Evolutionary conservation across 1,140 invertebrate species (phyloP), one percentile per base, ranked within the genome.

Genomic region (Epicauta chinensis): DNA sequence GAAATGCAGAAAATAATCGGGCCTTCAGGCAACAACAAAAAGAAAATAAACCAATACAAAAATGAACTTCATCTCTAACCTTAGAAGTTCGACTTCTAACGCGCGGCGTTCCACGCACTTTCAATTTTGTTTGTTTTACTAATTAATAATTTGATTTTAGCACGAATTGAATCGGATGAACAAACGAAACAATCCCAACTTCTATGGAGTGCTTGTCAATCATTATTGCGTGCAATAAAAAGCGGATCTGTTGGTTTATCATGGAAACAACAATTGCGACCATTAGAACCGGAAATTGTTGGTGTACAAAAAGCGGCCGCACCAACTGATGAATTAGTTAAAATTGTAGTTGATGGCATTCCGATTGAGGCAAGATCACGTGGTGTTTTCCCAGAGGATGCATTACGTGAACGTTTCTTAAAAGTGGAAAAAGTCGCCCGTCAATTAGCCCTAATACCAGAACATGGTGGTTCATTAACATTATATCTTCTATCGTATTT

Each of bases 161-260:
- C 23, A 5, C 23, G 23, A 5, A 82, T 88, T 35, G 82, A 84
- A 15, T 79, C 83, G 16, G 93, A 97, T 61, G 84, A 82, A 61
- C 79, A 82, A 51, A 83, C 86, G 0, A 81, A 85, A 48, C 81
- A 89, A 57, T 84, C 91, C 3, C 91, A 95, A 68, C 80, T 89
- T 29, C 77, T 97, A 55, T 98, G 94, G 95, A 81, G 90, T 47
- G 88, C 93, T 7, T 94, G 90, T 66, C 89, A 95, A 64, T 81
- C 89, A 12, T 73, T 97, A 23, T 79, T 86, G 59, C 76, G 84
- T 37, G 83, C 87, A 3, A 80, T 96, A n/a, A 81, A 83, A 59
- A 70, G 74, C 23, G 78, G 74, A 40, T 66, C 62, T 51, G 74
- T 74, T 7, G 77, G 75, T 40, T 58, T 73, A 46, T 69, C 67